These are phyloP conservation scores for Pheosia tremula DNA, from an alignment of 2,888 invertebrate genomes.

Conservation along the genomic window DNA sequence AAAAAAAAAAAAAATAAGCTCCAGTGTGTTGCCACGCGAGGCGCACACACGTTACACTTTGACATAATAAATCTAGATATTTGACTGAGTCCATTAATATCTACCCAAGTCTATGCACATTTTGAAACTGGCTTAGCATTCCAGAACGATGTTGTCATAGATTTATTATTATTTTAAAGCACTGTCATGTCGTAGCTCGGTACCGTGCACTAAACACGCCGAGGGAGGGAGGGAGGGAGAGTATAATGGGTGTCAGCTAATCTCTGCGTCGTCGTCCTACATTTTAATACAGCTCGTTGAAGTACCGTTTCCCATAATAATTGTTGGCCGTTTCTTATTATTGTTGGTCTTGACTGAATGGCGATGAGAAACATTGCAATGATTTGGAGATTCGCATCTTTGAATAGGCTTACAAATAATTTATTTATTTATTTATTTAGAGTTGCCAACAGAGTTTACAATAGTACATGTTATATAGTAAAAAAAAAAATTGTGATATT, in stretches of 20 bases:
- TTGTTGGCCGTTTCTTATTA: constrained; percentile 17
- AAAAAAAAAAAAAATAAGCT: no score
- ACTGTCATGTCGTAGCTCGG: constrained; percentile 10
- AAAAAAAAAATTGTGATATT: no score
- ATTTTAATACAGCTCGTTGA: constrained; percentile 35
- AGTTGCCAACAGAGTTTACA: no score
- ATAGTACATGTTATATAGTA: no score
- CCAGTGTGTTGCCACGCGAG: no score
- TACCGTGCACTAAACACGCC: constrained; percentile 12
- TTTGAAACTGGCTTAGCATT: constrained; percentile 5
- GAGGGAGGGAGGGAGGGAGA: constrained; percentile 7
- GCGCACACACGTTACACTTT: no score
- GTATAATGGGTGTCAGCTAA: constrained; percentile 32
- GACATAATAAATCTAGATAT: no score
- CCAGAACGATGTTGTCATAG: neutral
- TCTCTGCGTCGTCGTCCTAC: constrained; percentile 33
- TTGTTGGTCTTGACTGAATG: constrained; percentile 21
- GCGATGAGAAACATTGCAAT: constrained; percentile 1
- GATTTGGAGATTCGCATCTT: constrained; percentile 6
- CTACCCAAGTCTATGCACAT: no score
- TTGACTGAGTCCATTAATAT: no score
- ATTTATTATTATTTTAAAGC: constrained; percentile 15
- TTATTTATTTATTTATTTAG: no score
- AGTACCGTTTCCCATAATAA: constrained; percentile 37
- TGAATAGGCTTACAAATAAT: neutral